phyloP scores from a whole-genome alignment of 2,797 vertebrate genomes.

The Crenuchus spilurus region DNA sequence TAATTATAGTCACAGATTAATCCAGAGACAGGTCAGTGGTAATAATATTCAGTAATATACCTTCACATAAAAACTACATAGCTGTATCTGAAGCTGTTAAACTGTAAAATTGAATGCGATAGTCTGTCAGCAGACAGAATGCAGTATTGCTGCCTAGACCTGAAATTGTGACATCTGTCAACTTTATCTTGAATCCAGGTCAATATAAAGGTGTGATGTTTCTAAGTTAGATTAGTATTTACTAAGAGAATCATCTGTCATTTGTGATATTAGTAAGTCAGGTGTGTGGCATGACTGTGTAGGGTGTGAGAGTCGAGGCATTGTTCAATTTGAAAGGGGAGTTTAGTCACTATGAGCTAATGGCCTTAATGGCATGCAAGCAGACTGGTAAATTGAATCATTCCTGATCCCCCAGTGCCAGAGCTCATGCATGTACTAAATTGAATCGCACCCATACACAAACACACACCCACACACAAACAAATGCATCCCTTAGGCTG shows the following conservation, averaged over 20 bases:
- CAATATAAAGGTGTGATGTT: conserved; percentile 8
- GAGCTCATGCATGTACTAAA: conserved; percentile 39
- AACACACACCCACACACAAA: conserved; percentile 20
- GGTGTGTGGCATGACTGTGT: conserved; percentile 1
- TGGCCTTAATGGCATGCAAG: conserved; percentile 62
- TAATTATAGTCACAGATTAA: background rate
- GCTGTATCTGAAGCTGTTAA: conserved; percentile 17
- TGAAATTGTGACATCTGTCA: conserved; percentile 16
- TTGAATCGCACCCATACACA: conserved; percentile 22
- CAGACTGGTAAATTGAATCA: conserved; percentile 61
- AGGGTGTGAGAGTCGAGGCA: conserved; percentile 33
- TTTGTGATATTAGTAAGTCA: conserved; percentile 6
- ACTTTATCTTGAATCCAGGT: conserved; percentile 6
- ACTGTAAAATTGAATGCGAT: conserved; percentile 21
- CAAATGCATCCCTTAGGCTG: conserved; percentile 5
- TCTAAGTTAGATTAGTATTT: background rate
- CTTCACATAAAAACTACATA: conserved; percentile 39
- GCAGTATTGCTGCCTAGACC: background rate
- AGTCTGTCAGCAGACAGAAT: conserved; percentile 23
- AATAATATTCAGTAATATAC: conserved; percentile 37
- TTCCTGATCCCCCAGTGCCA: conserved; percentile 61
- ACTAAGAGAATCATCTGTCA: background rate
- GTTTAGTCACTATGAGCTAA: conserved; percentile 44
- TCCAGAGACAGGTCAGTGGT: background rate
- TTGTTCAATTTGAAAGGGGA: conserved; percentile 14